Evolutionary conservation across 2,113 vertebrate genomes (phyloP).

Genomic region (Turnix velox): DNA sequence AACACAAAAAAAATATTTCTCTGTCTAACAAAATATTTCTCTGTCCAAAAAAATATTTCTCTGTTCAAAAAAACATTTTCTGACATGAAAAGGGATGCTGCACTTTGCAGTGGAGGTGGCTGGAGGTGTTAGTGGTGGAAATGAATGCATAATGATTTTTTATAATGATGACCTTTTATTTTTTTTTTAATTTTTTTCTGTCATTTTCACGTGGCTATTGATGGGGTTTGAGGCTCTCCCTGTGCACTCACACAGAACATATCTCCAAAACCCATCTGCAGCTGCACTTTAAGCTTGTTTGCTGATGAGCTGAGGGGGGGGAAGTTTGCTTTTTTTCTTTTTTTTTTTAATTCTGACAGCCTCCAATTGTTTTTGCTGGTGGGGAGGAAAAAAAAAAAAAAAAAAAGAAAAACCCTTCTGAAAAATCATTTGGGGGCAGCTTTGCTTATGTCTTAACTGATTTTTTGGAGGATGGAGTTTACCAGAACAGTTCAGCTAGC

Average conservation of each 20-base stretch:
- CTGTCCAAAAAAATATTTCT: too few species aligned
- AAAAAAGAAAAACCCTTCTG: neutral
- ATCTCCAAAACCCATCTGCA: neutral
- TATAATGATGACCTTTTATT: slow-evolving; percentile 24
- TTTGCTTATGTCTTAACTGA: neutral
- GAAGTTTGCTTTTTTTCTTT: neutral
- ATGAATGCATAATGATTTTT: slow-evolving; percentile 38
- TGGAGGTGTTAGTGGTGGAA: slow-evolving; percentile 37
- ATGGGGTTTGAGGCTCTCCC: neutral
- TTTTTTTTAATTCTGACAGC: too few species aligned
- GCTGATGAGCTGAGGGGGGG: neutral
- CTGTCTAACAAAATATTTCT: too few species aligned
- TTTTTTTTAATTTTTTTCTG: too few species aligned
- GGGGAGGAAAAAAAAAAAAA: too few species aligned
- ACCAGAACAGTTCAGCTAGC: neutral
- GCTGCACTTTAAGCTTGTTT: neutral
- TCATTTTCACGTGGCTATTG: neutral
- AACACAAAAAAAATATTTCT: too few species aligned
- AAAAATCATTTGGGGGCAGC: neutral
- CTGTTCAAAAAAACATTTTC: neutral
- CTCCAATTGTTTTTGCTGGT: neutral
- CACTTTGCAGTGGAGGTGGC: neutral
- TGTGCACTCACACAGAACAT: neutral
- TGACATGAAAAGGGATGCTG: slow-evolving; percentile 17
- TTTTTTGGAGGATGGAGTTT: neutral